Conservation (phyloP, 2,888 invertebrate genomes). For the Hemistola chrysoprasaria region DNA sequence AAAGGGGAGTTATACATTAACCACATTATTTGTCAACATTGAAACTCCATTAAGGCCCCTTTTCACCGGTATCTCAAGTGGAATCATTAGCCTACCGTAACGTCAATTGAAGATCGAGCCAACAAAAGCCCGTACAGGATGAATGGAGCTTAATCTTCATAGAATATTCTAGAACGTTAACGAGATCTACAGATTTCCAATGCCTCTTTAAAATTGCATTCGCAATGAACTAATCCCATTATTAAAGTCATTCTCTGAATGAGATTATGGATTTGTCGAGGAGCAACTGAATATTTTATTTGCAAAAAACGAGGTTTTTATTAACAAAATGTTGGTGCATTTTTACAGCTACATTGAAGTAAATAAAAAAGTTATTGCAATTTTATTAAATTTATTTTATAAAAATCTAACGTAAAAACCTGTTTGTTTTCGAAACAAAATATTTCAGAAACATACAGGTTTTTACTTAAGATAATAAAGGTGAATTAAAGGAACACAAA, state of each 20-base stretch:
- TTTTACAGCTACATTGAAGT: too few relatives aligned
- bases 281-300: not conserved
- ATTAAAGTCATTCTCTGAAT: constrained; percentile 11
- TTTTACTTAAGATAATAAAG: too few relatives aligned
- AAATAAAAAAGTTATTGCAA: too few relatives aligned
- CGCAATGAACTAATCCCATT: constrained; percentile 27
- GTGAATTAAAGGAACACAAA: too few relatives aligned
- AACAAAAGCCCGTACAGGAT: constrained; percentile 26
- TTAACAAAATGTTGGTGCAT: too few relatives aligned
- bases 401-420: too few relatives aligned
- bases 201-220: constrained; percentile 27
- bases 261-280: constrained; percentile 6
- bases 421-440: too few relatives aligned
- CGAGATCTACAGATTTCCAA: constrained; percentile 21
- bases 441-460: too few relatives aligned
- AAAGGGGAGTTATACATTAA: too few relatives aligned
- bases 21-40: constrained; percentile 5
- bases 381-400: too few relatives aligned
- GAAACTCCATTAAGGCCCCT: constrained; percentile 18
- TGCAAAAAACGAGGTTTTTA: too few relatives aligned
- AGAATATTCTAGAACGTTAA: constrained; percentile 30
- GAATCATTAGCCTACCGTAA: constrained; percentile 25
- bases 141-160: constrained; percentile 25
- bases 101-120: constrained; percentile 16
- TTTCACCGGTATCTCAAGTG: constrained; percentile 21